Evolutionary conservation across 2,113 vertebrate genomes (phyloP), one percentile per base, ranked within the genome.

Genomic region (Jaculus jaculus): DNA sequence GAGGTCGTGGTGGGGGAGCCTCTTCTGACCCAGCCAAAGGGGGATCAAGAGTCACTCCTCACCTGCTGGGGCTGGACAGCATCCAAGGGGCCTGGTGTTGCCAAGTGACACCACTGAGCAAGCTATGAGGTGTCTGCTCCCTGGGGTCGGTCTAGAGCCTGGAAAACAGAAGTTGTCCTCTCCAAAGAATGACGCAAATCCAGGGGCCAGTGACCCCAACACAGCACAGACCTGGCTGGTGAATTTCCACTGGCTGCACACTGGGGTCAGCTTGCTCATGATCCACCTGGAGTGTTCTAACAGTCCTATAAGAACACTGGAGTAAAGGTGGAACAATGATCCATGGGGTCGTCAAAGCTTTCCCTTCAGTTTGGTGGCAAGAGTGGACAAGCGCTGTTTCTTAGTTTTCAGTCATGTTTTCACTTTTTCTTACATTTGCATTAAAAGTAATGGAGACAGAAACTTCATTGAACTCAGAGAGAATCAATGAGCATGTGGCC

Each of bases 1-100:
- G 72, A n/a, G 68, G 68, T 75, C 30, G 2, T 4, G 42, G 16
- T 26, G 10, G 61, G 39, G 75, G 65, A 28, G 7, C 60, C 77
- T 37, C 81, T 47, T 86, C 34, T 60, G 84, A 73, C 63, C 72
- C 61, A n/a, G 66, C 30, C 84, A 21, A 16, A 47, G 54, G 97
- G 86, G 91, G 94, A 96, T 93, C 97, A 96, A 94, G 63, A 97
- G 97, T 97, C 96, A 97, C 92, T 89, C 95, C 93, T 98, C 98
- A 98, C 97, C 98, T 98, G 98, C 96, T 96, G 79, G 85, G 93
- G 39, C 93, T 98, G 98, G 98, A 98, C 81, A 84, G 66, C 13
- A 37, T 97, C 98, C 98, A 98, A 96, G 94, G 96, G 92, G 94
- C 96, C 96, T 94, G 97, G 63, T 91, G 87, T 94, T 94, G 97